A percentile compares a stretch with the other conserved stretches of the same genome.
These are phyloP conservation scores for Steinernema hermaphroditum DNA, from an alignment of 2,888 invertebrate species.

Conservation along the genomic window DNA sequence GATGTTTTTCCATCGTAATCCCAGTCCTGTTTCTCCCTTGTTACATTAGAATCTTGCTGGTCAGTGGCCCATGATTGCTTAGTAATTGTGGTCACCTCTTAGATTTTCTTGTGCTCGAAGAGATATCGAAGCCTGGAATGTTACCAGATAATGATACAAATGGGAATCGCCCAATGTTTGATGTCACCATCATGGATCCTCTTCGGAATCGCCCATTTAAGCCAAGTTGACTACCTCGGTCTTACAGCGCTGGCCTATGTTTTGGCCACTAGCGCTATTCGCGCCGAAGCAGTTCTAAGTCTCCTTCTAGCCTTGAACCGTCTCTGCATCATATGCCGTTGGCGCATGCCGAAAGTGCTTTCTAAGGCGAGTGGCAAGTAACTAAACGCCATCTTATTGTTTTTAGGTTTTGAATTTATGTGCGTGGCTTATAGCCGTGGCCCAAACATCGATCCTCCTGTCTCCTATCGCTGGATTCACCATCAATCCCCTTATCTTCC, in stretches of 20 bases:
- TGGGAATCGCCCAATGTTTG: constrained; percentile 9
- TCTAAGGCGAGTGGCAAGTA: not conserved
- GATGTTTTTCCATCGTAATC: constrained; percentile 1
- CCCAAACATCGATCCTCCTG: not conserved
- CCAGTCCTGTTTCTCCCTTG: not conserved
- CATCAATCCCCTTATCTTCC: constrained; percentile 6
- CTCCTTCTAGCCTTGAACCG: constrained; percentile 3
- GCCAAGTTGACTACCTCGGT: not conserved
- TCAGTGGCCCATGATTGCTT: not conserved
- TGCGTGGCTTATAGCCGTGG: not conserved
- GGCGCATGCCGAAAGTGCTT: not conserved
- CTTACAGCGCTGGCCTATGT: constrained; percentile 10
- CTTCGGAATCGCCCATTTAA: constrained; percentile 9
- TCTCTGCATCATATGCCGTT: not conserved
- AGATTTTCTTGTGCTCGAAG: not conserved
- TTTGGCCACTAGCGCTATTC: not conserved
- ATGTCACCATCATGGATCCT: constrained; percentile 16
- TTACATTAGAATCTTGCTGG: not conserved
- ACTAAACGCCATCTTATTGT: not conserved
- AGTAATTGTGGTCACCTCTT: not conserved
- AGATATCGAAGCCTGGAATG: constrained; percentile 5
- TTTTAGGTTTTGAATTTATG: not conserved
- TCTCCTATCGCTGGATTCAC: constrained; percentile 11
- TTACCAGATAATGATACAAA: constrained; percentile 15
- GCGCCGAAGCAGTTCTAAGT: constrained; percentile 20